Percentiles rank a stretch among this genome's conserved stretches.
Conservation (phyloP, 2,797 vertebrate species). For the Hylomyscus alleni region DNA sequence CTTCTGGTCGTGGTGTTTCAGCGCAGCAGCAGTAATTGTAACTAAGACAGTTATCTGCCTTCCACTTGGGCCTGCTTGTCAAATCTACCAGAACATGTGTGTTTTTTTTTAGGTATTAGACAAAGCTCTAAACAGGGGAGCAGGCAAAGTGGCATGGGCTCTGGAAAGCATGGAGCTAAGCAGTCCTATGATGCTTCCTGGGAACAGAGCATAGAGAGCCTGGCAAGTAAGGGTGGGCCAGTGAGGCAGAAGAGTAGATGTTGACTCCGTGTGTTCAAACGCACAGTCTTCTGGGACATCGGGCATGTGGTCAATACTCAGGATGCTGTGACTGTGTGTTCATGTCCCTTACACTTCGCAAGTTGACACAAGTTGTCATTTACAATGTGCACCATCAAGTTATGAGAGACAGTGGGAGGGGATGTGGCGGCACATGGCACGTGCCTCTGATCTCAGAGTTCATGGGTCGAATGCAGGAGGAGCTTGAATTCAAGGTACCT, state of each 20-base stretch:
- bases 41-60: neutral
- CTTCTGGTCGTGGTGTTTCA: neutral
- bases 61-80: neutral
- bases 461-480: neutral
- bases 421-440: neutral
- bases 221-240: neutral
- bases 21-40: neutral
- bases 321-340: neutral
- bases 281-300: neutral
- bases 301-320: accelerated
- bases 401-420: neutral
- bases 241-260: neutral
- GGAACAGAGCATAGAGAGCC: accelerated
- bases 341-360: neutral
- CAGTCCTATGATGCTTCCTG: neutral
- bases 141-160: neutral
- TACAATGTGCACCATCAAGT: no score
- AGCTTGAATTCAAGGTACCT: neutral
- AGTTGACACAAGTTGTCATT: neutral
- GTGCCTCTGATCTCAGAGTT: neutral
- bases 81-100: neutral
- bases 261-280: neutral
- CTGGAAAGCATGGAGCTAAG: neutral
- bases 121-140: neutral
- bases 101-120: neutral